These are phyloP conservation scores for Sebastes nivosus DNA, from an alignment of 2,797 vertebrate genomes.

Conservation along the genomic window DNA sequence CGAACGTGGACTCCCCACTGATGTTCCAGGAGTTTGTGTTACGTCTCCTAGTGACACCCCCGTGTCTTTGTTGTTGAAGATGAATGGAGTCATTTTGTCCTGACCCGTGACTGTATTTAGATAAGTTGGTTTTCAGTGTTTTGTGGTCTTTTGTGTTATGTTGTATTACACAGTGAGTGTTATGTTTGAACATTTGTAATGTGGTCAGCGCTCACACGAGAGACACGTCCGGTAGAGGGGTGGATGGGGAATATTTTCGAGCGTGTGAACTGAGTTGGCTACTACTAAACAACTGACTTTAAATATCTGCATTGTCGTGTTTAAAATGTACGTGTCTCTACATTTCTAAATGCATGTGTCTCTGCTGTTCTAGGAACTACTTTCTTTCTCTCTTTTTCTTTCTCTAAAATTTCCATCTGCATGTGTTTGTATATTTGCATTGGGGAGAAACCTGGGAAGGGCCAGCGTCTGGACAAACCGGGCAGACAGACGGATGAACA, in stretches of 20 bases:
- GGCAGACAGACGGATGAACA: constrained; percentile 62
- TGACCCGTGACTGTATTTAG: constrained; percentile 62
- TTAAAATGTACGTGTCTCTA: constrained; percentile 2
- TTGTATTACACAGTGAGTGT: constrained; percentile 62
- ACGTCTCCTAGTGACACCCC: constrained; percentile 50
- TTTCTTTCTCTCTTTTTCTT: constrained; percentile 5
- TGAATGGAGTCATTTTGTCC: constrained; percentile 42
- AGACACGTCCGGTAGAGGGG: constrained; percentile 44
- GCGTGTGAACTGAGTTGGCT: constrained; percentile 27
- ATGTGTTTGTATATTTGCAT: constrained; percentile 62
- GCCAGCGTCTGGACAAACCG: constrained; percentile 50
- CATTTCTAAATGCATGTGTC: constrained; percentile 43
- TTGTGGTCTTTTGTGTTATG: constrained; percentile 59
- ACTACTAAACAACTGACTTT: not conserved
- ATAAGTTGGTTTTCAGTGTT: constrained; percentile 61
- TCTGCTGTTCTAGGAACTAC: constrained; percentile 36
- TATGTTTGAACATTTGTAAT: constrained; percentile 72
- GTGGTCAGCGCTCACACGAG: constrained; percentile 73
- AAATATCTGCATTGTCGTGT: constrained; percentile 35
- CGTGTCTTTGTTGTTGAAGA: constrained; percentile 49
- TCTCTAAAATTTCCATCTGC: constrained; percentile 30
- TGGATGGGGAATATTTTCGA: constrained; percentile 11
- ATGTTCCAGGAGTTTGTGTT: constrained; percentile 24
- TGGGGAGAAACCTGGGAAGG: constrained; percentile 60
- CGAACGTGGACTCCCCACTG: not conserved